Evolutionary conservation across 2,797 vertebrate species (phyloP), one percentile per base, ranked within the genome.

Genomic region (Myotis vivesi): DNA sequence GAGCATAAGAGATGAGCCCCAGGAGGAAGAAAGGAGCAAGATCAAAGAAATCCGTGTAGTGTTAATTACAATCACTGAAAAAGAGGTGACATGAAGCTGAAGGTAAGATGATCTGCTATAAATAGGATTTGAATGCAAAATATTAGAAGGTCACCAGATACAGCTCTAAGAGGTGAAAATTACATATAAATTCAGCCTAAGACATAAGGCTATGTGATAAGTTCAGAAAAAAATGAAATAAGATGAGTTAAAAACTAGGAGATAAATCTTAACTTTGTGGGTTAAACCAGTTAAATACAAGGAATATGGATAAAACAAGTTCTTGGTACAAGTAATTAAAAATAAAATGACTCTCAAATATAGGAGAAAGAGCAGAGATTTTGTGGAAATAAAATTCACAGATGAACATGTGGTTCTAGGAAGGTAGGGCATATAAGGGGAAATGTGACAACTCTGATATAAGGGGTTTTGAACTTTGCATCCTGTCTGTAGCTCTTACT

Each of bases 71-170:
- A 73, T 93, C 59, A 95, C 46, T 80, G 93, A 68, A 89, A 91
- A 95, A 89, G 68, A 82, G 55, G 17, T 66, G 94, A 46, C 51
- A 15, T 71, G 33, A 91, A 94, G 51, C 68, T 51, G 81, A 88
- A 68, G 68, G 51, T 87, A 62, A 93, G 53, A 82, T 20, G 71
- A 53, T 81, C 44, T 57, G 15, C 49, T 94, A 53, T 92, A 96
- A 95, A 90, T 87, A 90, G 46, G 46, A 87, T 84, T 44, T 76
- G 69, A 93, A 92, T 83, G 64, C 41, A 88, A 53, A 93, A 55
- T 95, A 87, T 86, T 83, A 86, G 49, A 93, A 96, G 93, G 96
- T 97, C 96, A 96, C 82, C 81, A 96, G 89, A 92, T 92, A 64
- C 68, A 87, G 30, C 76, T 95, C 16, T 89, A 84, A 81, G 68